Base-by-base conservation (phyloP, 2,888 invertebrate genomes). In the Diarsia brunnea region DNA sequence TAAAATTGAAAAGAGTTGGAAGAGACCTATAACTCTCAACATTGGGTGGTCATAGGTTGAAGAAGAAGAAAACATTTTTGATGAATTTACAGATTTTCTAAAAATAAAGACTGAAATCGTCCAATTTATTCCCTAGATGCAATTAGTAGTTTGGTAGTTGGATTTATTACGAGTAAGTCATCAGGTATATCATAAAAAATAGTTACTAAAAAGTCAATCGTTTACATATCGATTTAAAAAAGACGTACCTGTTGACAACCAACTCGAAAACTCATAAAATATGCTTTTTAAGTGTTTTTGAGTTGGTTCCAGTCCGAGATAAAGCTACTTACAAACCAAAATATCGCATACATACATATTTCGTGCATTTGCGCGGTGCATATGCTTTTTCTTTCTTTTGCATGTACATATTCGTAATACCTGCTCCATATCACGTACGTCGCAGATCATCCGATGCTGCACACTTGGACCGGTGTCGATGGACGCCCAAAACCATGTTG, bases 401-500 rank as follows among this genome's bases (percentile, higher is more conserved):
- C 21, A 38, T 55, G 24, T 64, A n/a, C n/a, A 53, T 47, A 49
- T 65, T 24, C 5, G 4, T 27, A 43, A 61, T 51, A 60, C 38
- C 51, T 60, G 60, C 19, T 24, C 14, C 53, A 53, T 38, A 53
- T 65, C 58, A 75, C 53, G n/a, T 65, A 70, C 64, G 21, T 76
- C 84, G 79, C 63, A 60, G 55, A 73, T 77, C 65, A 31, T 69
- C 24, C 47, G 58, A 69, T 65, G 51, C n/a, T 45, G 53, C 58
- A 58, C 43, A 24, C 43, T 2, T 61, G 61, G 2, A 38, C 58
- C 27, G 38, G 61, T 75, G 43, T 72, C 71, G 55, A 82, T 75
- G 75, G 58, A 78, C 65, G n/a, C 51, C 49, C 38, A 73, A 61
- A 75, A 75, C 49, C 38, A 68, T 69, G 66, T 75, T 85, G 84